Conservation (phyloP, 2,113 vertebrate genomes). For the Cariama cristata region DNA sequence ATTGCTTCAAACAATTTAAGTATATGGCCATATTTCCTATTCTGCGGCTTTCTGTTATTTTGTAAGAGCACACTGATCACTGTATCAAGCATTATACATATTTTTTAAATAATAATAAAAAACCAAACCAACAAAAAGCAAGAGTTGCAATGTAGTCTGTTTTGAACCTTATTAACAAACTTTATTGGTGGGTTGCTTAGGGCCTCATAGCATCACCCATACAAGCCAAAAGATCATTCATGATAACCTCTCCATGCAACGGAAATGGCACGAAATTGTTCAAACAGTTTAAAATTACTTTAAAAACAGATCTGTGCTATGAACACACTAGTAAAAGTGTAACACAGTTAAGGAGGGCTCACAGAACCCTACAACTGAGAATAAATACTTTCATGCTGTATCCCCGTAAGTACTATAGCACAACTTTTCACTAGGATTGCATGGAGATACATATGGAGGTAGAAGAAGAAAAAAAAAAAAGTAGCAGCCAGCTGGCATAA, state of each 20-base stretch:
- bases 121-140: not conserved
- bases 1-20: not conserved
- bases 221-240: not conserved
- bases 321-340: not conserved
- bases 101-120: not conserved
- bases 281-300: not conserved
- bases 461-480: not conserved
- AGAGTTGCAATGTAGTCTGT: not conserved
- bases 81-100: not conserved
- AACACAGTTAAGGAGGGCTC: not conserved
- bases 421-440: not conserved
- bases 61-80: not conserved
- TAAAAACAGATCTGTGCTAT: not conserved
- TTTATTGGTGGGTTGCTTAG: not conserved
- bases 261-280: not conserved
- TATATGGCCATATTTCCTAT: not conserved
- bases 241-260: not conserved
- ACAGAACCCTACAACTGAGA: not conserved
- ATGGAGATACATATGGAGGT: not conserved
- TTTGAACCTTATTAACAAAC: not conserved
- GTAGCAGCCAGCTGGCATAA: not conserved
- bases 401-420: not conserved
- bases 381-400: not conserved
- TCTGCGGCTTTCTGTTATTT: not conserved
- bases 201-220: rapidly evolving